phyloP scores from a whole-genome alignment of 2,797 vertebrate species.

The Melopsittacus undulatus region DNA sequence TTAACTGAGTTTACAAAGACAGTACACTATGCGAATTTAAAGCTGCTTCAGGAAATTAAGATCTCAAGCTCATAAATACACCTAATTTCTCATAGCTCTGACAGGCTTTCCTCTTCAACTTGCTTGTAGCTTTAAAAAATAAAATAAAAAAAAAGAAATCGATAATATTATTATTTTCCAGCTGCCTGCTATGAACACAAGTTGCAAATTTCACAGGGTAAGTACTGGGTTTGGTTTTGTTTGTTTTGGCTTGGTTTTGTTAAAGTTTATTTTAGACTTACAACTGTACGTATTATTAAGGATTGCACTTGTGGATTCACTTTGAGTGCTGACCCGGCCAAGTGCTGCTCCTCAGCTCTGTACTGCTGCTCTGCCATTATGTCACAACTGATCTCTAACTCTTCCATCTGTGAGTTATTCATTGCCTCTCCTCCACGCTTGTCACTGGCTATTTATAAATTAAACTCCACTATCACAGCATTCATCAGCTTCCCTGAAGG shows the following conservation, averaged over 20 bases:
- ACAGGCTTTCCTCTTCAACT: constrained; percentile 8
- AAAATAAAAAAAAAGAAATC: not conserved
- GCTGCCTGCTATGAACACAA: not conserved
- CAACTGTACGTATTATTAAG: not conserved
- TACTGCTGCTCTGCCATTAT: not conserved
- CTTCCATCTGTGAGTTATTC: constrained; percentile 43
- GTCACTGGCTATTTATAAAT: constrained; percentile 45
- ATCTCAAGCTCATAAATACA: constrained; percentile 41
- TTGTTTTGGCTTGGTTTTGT: not conserved
- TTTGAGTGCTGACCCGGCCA: not conserved
- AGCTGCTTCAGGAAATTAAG: constrained; percentile 37
- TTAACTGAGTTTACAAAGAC: not conserved
- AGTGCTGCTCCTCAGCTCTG: not conserved
- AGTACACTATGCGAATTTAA: not conserved
- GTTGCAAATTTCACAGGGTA: not conserved
- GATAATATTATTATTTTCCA: constrained; percentile 47
- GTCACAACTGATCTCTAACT: constrained; percentile 37
- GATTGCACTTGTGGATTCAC: constrained; percentile 22
- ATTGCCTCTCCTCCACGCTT: constrained; percentile 12
- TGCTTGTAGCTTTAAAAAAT: not conserved
- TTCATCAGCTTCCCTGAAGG: constrained; percentile 41
- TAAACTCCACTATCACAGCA: constrained; percentile 27
- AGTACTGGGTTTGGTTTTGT: not conserved
- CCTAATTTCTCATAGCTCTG: constrained; percentile 25
- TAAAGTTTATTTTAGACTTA: not conserved